Evolutionary conservation across 2,113 vertebrate species (phyloP).

Genomic region (Elephas maximus): DNA sequence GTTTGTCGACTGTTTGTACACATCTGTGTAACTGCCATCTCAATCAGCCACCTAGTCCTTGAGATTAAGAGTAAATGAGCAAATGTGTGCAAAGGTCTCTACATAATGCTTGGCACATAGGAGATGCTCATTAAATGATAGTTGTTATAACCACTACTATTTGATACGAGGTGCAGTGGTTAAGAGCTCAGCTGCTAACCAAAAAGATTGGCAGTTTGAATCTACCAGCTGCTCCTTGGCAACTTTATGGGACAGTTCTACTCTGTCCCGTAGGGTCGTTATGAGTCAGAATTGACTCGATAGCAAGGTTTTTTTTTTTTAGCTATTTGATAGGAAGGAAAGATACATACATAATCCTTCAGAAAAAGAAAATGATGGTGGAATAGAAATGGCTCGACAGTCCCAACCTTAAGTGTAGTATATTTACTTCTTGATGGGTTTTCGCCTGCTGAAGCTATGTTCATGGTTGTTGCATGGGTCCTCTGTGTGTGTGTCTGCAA

Average conservation of each 20-base stretch:
- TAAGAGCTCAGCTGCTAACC: no score
- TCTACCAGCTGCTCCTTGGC: no score
- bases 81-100: neutral
- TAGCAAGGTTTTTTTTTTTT: no score
- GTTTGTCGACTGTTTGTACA: neutral
- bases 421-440: conserved; percentile 7
- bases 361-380: no score
- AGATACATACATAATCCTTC: neutral
- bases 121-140: neutral
- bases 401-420: neutral
- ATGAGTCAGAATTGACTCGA: no score
- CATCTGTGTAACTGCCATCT: neutral
- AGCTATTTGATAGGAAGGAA: neutral
- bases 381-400: neutral
- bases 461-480: neutral
- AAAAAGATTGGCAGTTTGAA: no score
- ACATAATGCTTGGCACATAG: neutral
- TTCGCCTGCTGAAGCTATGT: neutral
- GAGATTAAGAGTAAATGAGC: conserved; percentile 12
- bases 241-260: no score
- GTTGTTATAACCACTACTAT: neutral
- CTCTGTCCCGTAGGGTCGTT: no score
- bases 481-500: neutral
- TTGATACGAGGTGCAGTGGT: no score
- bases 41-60: neutral